Evolutionary conservation across 2,888 invertebrate genomes (phyloP).

Genomic region (Dinocampus coccinellae): DNA sequence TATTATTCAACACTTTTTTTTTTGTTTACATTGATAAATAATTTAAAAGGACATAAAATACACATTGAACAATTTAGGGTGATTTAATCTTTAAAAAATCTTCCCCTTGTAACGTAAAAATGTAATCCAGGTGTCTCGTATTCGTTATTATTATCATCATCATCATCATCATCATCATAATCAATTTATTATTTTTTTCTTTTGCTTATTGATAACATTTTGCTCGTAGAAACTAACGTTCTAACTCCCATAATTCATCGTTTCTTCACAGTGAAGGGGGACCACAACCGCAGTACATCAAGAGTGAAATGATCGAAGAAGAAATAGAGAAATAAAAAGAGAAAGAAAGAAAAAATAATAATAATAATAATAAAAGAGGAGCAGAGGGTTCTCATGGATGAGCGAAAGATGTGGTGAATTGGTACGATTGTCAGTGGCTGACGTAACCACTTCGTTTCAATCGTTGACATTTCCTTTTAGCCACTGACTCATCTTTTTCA

Average conservation of each 20-base stretch:
- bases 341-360: not conserved
- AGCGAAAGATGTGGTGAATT: slow-evolving; percentile 41
- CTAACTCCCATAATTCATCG: not conserved
- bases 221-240: not conserved
- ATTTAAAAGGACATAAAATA: too few relatives aligned
- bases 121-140: not conserved
- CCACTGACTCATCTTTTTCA: slow-evolving; percentile 27
- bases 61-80: not conserved
- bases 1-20: not conserved
- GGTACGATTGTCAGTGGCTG: slow-evolving; percentile 46
- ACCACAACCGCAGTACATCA: not conserved
- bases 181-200: not conserved
- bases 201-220: not conserved
- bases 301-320: too few relatives aligned
- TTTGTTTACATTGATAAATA: not conserved
- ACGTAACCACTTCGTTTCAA: slow-evolving; percentile 55
- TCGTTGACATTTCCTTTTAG: slow-evolving; percentile 45
- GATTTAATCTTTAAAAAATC: not conserved
- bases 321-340: not conserved
- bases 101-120: not conserved
- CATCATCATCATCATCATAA: not conserved
- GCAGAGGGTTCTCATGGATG: slow-evolving; percentile 26
- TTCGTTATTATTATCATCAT: not conserved
- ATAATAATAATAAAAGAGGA: not conserved
- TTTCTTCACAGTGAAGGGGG: not conserved